Base-by-base conservation (phyloP, 2,113 vertebrate genomes). In the Chaenocephalus aceratus region DNA sequence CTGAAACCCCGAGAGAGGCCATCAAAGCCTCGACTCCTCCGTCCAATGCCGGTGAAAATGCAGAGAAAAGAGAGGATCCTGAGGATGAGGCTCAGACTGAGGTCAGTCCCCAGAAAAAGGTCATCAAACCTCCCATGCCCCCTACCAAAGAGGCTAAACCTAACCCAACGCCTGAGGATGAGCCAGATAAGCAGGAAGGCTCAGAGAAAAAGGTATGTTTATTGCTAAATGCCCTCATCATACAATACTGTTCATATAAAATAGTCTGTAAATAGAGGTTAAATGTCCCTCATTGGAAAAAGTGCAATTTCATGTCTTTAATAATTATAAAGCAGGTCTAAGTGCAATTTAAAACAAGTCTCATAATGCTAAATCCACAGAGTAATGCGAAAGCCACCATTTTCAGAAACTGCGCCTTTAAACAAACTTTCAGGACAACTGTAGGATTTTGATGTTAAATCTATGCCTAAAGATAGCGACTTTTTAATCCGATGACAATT, bases 91-190 rank as follows among this genome's bases (percentile, higher is more conserved):
- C 57, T n/a, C 34, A 77, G 18, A 45, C 74, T 23, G 74, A 91
- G 53, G 68, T 68, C 66, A 45, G 46, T 73, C 83, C 91, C 16
- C 89, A 89, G 77, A 94, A 95, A 64, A 96, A 96, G 85, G 85
- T 87, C 34, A 78, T 94, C n/a, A 95, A 92, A 69, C 94, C 91
- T n/a, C 91, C 95, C 7, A 90, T 89, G 74, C 63, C 91, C 6
- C 89, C 82, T 2, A 87, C 67, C 16, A 94, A 94, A 59, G 91
- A 94, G 36, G 73, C 44, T 9, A 90, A 92, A 80, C 60, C 69
- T 51, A 6, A 75, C 66, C 9, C 51, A 83, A 6, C 75, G 79
- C 10, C 44, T 52, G 89, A 91, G 36, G 76, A 65, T 11, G 91
- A 93, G 54, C 83, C 83, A 13, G 80, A 78, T 30, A 53, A 34